phyloP scores from a whole-genome alignment of 2,113 vertebrate genomes.

The Pithys albifrons region DNA sequence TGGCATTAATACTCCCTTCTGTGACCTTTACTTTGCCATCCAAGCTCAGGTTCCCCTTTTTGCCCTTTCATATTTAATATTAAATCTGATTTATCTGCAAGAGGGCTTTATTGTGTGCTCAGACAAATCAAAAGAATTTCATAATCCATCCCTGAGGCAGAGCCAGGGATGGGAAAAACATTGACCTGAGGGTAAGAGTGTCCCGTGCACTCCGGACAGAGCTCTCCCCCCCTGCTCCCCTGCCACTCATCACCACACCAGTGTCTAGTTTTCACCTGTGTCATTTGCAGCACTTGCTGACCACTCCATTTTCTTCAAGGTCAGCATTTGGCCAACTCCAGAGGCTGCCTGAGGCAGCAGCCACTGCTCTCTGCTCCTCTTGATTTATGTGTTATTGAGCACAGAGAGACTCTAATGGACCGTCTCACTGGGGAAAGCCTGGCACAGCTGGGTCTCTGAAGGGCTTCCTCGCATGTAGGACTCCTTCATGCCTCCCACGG shows the following conservation, averaged over 20 bases:
- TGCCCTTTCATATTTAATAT: background rate
- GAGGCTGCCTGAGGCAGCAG: background rate
- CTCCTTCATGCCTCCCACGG: background rate
- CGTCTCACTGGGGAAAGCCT: background rate
- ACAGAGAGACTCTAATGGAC: background rate
- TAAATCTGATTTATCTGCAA: background rate
- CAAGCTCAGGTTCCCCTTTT: background rate
- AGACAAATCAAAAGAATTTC: background rate
- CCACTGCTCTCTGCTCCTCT: background rate
- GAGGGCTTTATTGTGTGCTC: background rate
- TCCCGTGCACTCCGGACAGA: background rate
- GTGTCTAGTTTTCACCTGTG: background rate
- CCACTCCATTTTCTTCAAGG: background rate
- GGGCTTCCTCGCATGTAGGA: background rate
- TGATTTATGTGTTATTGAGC: background rate
- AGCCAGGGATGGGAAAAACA: background rate
- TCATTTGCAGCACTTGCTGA: background rate
- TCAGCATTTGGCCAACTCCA: background rate
- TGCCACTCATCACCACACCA: background rate
- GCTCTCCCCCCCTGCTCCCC: background rate
- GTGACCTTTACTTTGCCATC: background rate
- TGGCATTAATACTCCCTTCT: background rate
- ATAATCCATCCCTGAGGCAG: background rate
- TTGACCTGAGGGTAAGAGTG: background rate
- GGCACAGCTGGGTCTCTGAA: rapidly evolving